phyloP scores from a whole-genome alignment of 2,888 invertebrate species.

The Drosophila rellima region DNA sequence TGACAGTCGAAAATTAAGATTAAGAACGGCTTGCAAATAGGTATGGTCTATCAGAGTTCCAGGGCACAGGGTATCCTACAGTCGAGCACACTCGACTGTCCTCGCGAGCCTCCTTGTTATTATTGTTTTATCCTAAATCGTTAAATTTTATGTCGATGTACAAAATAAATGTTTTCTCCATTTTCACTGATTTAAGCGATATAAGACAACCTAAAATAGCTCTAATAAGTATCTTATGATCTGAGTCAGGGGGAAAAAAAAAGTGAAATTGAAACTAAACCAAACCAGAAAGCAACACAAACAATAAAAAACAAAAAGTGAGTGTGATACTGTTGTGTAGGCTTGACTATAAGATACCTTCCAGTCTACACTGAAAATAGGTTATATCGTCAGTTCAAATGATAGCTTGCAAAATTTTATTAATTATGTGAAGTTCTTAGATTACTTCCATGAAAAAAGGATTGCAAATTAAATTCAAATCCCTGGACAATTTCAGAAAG shows the following conservation, averaged over 20 bases:
- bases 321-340: background rate
- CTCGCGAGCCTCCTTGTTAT: too few species aligned
- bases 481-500: too few species aligned
- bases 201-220: constrained; percentile 25
- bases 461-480: too few species aligned
- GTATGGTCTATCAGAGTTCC: too few species aligned
- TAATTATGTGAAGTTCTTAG: background rate
- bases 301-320: constrained; percentile 3
- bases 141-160: constrained; percentile 1
- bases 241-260: constrained; percentile 12
- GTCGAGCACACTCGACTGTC: too few species aligned
- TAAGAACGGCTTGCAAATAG: too few species aligned
- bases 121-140: background rate
- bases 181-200: constrained; percentile 15
- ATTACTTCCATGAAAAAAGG: background rate
- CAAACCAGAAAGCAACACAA: constrained; percentile 14
- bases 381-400: background rate
- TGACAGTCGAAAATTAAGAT: too few species aligned
- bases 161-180: constrained; percentile 3
- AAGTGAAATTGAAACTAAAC: constrained; percentile 30
- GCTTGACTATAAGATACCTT: constrained; percentile 7
- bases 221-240: constrained; percentile 12
- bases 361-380: background rate
- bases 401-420: background rate
- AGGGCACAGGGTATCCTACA: too few species aligned